Evolutionary conservation across 2,797 vertebrate species (phyloP).

Genomic region (Momotus momota): DNA sequence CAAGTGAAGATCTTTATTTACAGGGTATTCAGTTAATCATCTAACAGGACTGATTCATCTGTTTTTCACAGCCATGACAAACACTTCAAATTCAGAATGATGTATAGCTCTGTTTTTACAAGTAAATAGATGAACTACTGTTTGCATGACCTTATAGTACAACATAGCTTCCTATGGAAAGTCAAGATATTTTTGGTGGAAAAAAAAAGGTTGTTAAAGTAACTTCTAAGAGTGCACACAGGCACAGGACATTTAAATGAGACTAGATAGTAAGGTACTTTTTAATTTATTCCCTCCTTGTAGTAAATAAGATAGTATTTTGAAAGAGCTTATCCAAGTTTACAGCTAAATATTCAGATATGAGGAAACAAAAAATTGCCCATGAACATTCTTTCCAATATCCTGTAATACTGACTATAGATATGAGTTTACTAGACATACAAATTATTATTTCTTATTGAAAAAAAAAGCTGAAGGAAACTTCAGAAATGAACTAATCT

Average conservation of each 20-base stretch:
- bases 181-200: not conserved
- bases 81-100: not conserved
- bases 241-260: not conserved
- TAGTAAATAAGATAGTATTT: not conserved
- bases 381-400: not conserved
- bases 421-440: not conserved
- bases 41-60: not conserved
- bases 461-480: not conserved
- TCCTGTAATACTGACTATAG: not conserved
- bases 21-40: not conserved
- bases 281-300: not conserved
- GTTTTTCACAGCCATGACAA: conserved; percentile 2
- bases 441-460: not conserved
- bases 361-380: not conserved
- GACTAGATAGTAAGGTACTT: not conserved
- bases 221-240: not conserved
- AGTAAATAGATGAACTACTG: not conserved
- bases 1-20: not conserved
- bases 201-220: not conserved
- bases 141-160: not conserved
- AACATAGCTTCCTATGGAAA: not conserved
- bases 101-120: not conserved
- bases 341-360: not conserved
- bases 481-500: not conserved
- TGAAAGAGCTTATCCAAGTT: not conserved